These are phyloP conservation scores for Atherinosoma microstoma DNA, from an alignment of 2,797 vertebrate species.

Conservation along the genomic window DNA sequence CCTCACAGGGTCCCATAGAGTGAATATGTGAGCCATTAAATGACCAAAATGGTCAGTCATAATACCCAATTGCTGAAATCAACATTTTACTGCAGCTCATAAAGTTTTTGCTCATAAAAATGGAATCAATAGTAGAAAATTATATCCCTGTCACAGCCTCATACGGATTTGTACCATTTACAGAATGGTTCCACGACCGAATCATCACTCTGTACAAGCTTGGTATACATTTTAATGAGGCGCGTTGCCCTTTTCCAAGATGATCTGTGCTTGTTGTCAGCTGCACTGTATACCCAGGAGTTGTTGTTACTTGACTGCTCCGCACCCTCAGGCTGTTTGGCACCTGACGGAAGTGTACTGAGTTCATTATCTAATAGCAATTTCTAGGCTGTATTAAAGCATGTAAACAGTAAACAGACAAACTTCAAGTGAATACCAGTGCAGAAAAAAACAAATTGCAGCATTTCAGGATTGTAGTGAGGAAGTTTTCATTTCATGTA, in stretches of 20 bases:
- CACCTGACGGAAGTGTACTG: constrained; percentile 67
- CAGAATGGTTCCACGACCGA: constrained; percentile 47
- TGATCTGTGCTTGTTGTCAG: constrained; percentile 63
- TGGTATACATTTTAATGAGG: constrained; percentile 71
- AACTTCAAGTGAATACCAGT: constrained; percentile 32
- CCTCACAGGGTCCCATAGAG: constrained; percentile 52
- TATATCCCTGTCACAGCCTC: constrained; percentile 51
- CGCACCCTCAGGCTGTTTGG: constrained; percentile 74
- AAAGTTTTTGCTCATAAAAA: constrained; percentile 68
- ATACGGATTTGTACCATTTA: constrained; percentile 54
- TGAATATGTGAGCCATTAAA: constrained; percentile 69
- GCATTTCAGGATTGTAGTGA: constrained; percentile 4
- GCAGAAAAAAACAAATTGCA: constrained; percentile 32
- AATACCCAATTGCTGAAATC: constrained; percentile 71
- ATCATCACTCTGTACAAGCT: constrained; percentile 50
- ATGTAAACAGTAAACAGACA: constrained; percentile 64
- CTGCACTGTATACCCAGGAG: constrained; percentile 68
- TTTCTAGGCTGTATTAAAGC: constrained; percentile 56
- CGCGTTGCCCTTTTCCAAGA: constrained; percentile 58
- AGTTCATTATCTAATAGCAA: constrained; percentile 77
- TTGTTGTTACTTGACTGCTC: constrained; percentile 77
- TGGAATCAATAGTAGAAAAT: constrained; percentile 63
- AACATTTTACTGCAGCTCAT: constrained; percentile 70
- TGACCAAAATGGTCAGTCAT: constrained; percentile 68
- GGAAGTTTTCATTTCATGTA: constrained; percentile 7